Evolutionary conservation across 2,888 invertebrate genomes (phyloP).

Genomic region (Hydriomena furcata): DNA sequence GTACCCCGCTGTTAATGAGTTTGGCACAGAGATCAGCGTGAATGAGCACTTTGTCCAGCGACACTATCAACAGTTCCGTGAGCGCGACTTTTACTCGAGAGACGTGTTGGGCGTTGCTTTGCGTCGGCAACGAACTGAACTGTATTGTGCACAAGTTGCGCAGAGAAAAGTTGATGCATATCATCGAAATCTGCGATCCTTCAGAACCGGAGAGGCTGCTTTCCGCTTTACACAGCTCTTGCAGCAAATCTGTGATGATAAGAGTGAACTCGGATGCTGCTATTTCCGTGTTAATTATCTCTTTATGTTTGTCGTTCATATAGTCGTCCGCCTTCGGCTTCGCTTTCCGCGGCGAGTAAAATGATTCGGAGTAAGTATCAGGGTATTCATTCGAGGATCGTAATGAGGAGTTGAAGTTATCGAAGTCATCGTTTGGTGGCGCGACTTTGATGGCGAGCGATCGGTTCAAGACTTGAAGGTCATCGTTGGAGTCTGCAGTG

Average conservation of each 20-base stretch:
- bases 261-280: conserved; percentile 82
- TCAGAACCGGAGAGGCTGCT: conserved; percentile 77
- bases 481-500: conserved; percentile 75
- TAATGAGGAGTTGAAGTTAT: conserved; percentile 81
- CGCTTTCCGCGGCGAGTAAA: conserved; percentile 58
- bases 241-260: conserved; percentile 81
- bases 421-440: conserved; percentile 84
- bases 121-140: conserved; percentile 75
- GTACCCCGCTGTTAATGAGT: conserved; percentile 83
- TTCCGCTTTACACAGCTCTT: conserved; percentile 80
- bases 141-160: conserved; percentile 85
- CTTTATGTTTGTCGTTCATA: conserved; percentile 76
- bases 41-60: conserved; percentile 80
- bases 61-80: conserved; percentile 82
- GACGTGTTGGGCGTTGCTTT: conserved; percentile 56
- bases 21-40: conserved; percentile 81
- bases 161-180: conserved; percentile 84
- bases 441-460: conserved; percentile 81
- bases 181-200: conserved; percentile 81
- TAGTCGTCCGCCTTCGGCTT: conserved; percentile 80
- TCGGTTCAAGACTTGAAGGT: conserved; percentile 74
- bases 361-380: conserved; percentile 61
- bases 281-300: conserved; percentile 78
- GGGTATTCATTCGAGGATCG: conserved; percentile 63
- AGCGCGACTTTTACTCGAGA: conserved; percentile 81